Conservation (phyloP, 2,113 vertebrate genomes). For the Martes martes region DNA sequence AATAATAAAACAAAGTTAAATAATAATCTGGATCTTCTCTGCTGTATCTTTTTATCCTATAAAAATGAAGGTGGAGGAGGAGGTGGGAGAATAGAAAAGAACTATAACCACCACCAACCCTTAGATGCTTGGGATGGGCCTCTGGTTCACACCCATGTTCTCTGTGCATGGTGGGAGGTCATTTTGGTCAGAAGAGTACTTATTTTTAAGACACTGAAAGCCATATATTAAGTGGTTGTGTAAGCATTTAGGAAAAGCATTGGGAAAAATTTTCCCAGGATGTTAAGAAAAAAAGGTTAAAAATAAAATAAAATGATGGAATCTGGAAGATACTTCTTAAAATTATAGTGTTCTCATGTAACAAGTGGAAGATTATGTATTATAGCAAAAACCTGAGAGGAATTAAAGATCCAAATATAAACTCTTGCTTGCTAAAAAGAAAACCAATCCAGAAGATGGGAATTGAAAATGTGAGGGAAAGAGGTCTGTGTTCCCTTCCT, state of each 20-base stretch:
- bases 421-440: constrained; percentile 47
- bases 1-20: constrained; percentile 3
- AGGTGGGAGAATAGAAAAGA: neutral
- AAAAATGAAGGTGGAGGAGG: neutral
- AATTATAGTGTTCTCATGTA: constrained; percentile 66
- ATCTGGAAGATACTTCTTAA: constrained; percentile 53
- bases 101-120: neutral
- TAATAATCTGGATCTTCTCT: neutral
- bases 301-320: constrained; percentile 54
- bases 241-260: constrained; percentile 59
- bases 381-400: constrained; percentile 34
- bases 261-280: constrained; percentile 55
- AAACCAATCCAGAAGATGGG: constrained; percentile 33
- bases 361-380: constrained; percentile 58
- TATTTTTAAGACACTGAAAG: constrained; percentile 57
- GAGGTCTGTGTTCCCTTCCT: neutral
- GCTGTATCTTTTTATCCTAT: neutral
- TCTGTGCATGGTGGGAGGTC: constrained; percentile 22
- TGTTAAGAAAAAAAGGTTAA: constrained; percentile 37
- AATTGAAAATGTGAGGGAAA: constrained; percentile 38
- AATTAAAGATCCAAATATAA: constrained; percentile 65
- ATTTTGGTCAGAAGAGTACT: constrained; percentile 37
- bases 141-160: neutral
- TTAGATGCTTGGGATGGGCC: neutral
- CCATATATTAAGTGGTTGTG: constrained; percentile 63